Evolutionary conservation across 2,888 invertebrate species (phyloP).

Genomic region (Lycia hirtaria): DNA sequence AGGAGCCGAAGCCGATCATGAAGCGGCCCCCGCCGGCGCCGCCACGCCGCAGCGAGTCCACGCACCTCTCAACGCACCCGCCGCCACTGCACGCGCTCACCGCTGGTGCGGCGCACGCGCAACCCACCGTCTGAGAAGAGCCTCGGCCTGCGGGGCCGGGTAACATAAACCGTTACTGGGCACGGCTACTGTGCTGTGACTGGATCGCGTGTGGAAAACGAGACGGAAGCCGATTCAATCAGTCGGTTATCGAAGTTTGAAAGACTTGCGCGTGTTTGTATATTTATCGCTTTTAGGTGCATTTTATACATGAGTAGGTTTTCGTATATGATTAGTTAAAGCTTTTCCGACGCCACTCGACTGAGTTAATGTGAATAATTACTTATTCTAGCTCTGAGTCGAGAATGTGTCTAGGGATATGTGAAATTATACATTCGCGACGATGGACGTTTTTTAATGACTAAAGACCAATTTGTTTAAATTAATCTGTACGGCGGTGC

Average conservation of each 20-base stretch:
- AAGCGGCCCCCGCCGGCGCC: constrained; percentile 95
- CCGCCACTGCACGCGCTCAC: constrained; percentile 55
- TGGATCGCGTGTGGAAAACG: constrained; percentile 33
- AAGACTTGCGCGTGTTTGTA: constrained; percentile 23
- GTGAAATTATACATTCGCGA: constrained; percentile 11
- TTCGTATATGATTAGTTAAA: constrained; percentile 21
- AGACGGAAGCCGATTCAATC: constrained; percentile 17
- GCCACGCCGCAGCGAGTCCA: constrained; percentile 93
- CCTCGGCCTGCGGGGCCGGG: constrained; percentile 35
- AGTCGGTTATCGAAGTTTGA: constrained; percentile 35
- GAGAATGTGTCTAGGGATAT: constrained; percentile 7
- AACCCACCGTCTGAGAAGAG: constrained; percentile 63
- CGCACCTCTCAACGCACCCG: constrained; percentile 61
- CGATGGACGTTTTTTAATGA: constrained; percentile 14
- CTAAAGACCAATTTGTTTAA: constrained; percentile 57
- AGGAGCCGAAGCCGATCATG: constrained; percentile 79
- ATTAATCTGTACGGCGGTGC: constrained; percentile 77
- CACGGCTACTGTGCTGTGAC: constrained; percentile 36
- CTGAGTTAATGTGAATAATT: constrained; percentile 20
- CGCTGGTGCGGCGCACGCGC: constrained; percentile 53
- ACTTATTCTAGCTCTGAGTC: constrained; percentile 18
- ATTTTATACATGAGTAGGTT: constrained; percentile 17
- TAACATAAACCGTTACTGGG: constrained; percentile 27
- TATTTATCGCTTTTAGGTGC: constrained; percentile 27
- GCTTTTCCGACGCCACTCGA: constrained; percentile 14